Conservation (phyloP, 2,113 vertebrate genomes). For the Podocnemis expansa region DNA sequence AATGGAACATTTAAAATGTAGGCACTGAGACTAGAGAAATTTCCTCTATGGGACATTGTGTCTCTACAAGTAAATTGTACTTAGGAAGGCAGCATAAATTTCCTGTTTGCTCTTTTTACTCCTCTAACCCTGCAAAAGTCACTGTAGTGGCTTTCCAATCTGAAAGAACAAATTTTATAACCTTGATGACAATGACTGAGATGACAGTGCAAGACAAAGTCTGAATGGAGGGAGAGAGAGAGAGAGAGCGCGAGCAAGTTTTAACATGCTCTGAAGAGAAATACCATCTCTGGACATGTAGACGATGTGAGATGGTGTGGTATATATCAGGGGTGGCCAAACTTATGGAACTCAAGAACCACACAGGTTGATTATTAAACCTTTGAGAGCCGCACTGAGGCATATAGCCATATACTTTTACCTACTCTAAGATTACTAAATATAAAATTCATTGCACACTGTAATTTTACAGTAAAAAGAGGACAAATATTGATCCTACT, state of each 20-base stretch:
- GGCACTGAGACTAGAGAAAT: neutral
- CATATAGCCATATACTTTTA: too few species aligned
- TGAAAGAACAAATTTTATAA: neutral
- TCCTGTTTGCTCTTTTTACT: neutral
- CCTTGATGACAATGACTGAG: neutral
- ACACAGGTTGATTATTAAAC: too few species aligned
- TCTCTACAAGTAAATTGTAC: neutral
- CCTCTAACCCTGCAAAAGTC: neutral
- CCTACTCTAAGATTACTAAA: too few species aligned
- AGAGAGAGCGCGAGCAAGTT: neutral
- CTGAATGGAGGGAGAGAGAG: neutral
- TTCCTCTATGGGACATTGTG: neutral
- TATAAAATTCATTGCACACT: too few species aligned
- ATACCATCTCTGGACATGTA: neutral
- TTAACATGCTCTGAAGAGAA: neutral
- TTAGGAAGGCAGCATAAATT: neutral
- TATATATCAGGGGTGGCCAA: too few species aligned
- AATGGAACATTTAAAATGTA: neutral
- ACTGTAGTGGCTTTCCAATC: neutral
- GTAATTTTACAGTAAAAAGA: too few species aligned
- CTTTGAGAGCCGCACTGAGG: too few species aligned
- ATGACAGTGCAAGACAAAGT: neutral
- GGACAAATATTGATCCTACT: too few species aligned
- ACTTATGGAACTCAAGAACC: too few species aligned
- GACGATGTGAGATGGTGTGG: neutral